Base-by-base conservation (phyloP, 2,113 vertebrate species). In the Hemichromis elongatus region DNA sequence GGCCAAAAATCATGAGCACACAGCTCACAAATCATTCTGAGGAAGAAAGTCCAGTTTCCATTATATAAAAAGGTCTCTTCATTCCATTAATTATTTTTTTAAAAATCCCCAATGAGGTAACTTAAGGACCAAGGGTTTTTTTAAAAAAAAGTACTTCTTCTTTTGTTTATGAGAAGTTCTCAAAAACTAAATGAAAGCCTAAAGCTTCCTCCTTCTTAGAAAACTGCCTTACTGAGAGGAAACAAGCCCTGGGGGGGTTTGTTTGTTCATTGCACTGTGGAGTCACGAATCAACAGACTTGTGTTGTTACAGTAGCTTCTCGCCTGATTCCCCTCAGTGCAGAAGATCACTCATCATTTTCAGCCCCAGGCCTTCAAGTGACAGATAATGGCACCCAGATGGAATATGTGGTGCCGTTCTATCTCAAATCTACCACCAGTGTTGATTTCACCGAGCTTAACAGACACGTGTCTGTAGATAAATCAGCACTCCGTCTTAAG, bases 171-270 rank as follows among this genome's bases (percentile, higher is more conserved):
- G 50, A 83, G 79, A 89, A 77, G 50, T 52, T 59, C 26, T 80
- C 28, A 50, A 81, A 82, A 80, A 55, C 90, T 45, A 83, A 92
- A 87, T 85, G 79, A 92, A 90, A 93, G 79, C 28, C 24, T 5
- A 45, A 55, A 82, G 52, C 90, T 91, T 94, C 93, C 92, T 91
- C 81, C 79, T 94, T 92, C 81, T 83, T 33, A 81, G 91, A 88
- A 91, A 85, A 57, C 12, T 1, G 35, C 54, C 1, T 70, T n/a
- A n/a, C 26, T 73, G 45, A 80, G 68, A 68, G 86, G 86, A 93
- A 92, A 81, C 70, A 28, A 63, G 42, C 52, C 81, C 52, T 45
- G 28, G 50, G 47, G 55, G 57, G 56, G n/a, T 3, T 24, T 77
- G 77, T 78, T 80, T 89, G 85, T 81, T 91, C 87, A 81, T 54